A percentile compares a stretch with the other conserved stretches of the same genome.
phyloP scores from a whole-genome alignment of 2,888 invertebrate genomes.

The Drosophila borealis region DNA sequence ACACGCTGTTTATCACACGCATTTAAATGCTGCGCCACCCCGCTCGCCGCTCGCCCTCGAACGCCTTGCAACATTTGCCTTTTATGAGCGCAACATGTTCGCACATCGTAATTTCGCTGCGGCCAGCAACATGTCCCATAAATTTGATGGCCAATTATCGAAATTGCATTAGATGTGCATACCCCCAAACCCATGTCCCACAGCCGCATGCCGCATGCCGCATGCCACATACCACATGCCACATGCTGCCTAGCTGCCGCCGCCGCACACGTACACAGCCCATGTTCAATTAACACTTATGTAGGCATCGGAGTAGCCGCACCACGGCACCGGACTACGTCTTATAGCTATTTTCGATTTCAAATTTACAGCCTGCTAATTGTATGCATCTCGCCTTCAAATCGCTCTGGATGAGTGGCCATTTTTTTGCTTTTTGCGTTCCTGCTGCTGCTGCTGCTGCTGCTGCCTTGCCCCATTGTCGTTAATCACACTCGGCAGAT shows the following conservation, averaged over 20 bases:
- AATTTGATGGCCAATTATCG: slow-evolving; percentile 82
- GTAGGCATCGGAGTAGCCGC: slow-evolving; percentile 35
- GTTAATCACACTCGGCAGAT: slow-evolving; percentile 39
- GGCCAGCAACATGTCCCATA: slow-evolving; percentile 75
- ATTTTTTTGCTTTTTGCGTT: not conserved
- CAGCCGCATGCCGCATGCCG: slow-evolving; percentile 1
- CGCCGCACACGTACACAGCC: slow-evolving; percentile 36
- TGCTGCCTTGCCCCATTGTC: slow-evolving; percentile 19
- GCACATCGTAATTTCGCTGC: slow-evolving; percentile 72
- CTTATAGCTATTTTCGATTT: slow-evolving; percentile 62
- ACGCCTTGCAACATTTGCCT: slow-evolving; percentile 47
- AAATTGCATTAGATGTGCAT: slow-evolving; percentile 78
- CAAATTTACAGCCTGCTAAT: slow-evolving; percentile 82
- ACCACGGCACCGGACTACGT: slow-evolving; percentile 1
- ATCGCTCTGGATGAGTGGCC: slow-evolving; percentile 38
- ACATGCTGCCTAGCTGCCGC: not conserved
- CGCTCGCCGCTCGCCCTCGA: not conserved
- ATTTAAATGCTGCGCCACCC: slow-evolving; percentile 46
- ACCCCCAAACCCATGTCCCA: no score
- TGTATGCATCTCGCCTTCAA: slow-evolving; percentile 75
- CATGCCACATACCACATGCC: slow-evolving; percentile 10
- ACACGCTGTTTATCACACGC: slow-evolving; percentile 70
- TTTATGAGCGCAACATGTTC: slow-evolving; percentile 66
- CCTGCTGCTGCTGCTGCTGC: not conserved
- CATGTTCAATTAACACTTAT: slow-evolving; percentile 79